Base-by-base conservation (phyloP, 2,797 vertebrate genomes). In the Cyprinodon diabolis region DNA sequence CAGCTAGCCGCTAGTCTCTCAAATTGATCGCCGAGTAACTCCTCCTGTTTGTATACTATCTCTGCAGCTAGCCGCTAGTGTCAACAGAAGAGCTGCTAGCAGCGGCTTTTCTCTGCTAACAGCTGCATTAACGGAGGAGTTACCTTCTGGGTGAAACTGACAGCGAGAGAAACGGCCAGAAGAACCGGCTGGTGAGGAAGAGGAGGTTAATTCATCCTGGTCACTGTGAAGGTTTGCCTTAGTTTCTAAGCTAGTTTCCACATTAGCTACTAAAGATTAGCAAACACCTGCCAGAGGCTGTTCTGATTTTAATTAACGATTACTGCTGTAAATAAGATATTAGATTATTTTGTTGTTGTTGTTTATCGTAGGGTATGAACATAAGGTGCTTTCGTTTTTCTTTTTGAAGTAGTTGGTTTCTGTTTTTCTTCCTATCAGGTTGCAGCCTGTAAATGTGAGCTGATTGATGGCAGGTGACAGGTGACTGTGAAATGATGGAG, bases 401-500 rank as follows among this genome's bases (percentile, higher is more conserved):
- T 9, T 51, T 2, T 23, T 4, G 30, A 48, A 49, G 23, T 69
- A 19, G 2, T 12, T 63, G 19, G 37, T 63, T 62, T 62, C 60
- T 40, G 60, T 69, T 10, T 30, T 68, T 23, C n/a, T 35, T 10
- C 23, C 57, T 66, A 4, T 23, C 13, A 48, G 1, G 13, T 48
- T n/a, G 11, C 63, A n/a, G 52, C 19, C 6, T 66, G 66, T 19
- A 56, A 47, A 12, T 19, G 17, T 4, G 13, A 11, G 12, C 17
- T n/a, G 35, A 23, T 2, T 70, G 47, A 47, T 52, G 2, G 47
- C 23, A 6, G 30, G 54, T 13, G 60, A 63, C 54, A 52, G 40
- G 66, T 72, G 72, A 71, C 25, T 47, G 49, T 7, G 67, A 47
- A 30, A 30, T 66, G 71, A 84, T 89, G 87, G 83, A 86, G 74